Evolutionary conservation across 2,797 vertebrate genomes (phyloP), one percentile per base, ranked within the genome.

Genomic region (Neoniphon sammara): DNA sequence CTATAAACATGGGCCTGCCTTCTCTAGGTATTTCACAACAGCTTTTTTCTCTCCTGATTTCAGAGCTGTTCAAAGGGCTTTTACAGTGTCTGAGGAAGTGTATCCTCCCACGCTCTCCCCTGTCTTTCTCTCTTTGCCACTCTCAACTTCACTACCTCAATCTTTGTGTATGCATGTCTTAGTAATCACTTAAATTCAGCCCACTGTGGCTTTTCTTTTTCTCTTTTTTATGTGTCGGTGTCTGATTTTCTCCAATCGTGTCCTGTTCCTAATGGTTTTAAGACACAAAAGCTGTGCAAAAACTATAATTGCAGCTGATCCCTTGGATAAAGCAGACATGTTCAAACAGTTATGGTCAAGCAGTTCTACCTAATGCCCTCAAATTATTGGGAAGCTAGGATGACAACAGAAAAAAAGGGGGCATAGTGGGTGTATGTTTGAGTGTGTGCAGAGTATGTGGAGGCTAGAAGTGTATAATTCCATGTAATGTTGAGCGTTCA

Each of bases 31-130:
- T 94, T 94, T 94, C 90, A 92, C 87, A 93, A 93, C 85, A 69
- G 58, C 71, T 56, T 57, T 61, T 79, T 77, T 75, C 77, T 79
- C 83, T 85, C 78, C 70, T 81, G 70, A 82, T 86, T 87, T 86
- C 70, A 63, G 66, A 83, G 70, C 69, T 7, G 78, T 91, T 93
- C 85, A 90, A 86, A 91, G 89, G 82, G 85, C 87, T 92, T 93
- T 91, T 90, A 89, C 85, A 88, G 85, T 92, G 87, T 91, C 84
- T 89, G 85, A 92, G 93, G 93, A 94, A 94, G 92, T 90, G 82
- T 87, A 83, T 91, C 93, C 92, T 91, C 92, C 92, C 90, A 92
- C 92, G 60, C 90, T 75, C 82, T 89, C 75, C 65, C 71, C 70
- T 74, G 76, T 85, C 73, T 87, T 82, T 87, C 73, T 82, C 82